Percentiles rank a stretch among this genome's conserved stretches.
Conservation (phyloP, 35 echinoderm and acorn worm genomes). For the Apostichopus japonicus region DNA sequence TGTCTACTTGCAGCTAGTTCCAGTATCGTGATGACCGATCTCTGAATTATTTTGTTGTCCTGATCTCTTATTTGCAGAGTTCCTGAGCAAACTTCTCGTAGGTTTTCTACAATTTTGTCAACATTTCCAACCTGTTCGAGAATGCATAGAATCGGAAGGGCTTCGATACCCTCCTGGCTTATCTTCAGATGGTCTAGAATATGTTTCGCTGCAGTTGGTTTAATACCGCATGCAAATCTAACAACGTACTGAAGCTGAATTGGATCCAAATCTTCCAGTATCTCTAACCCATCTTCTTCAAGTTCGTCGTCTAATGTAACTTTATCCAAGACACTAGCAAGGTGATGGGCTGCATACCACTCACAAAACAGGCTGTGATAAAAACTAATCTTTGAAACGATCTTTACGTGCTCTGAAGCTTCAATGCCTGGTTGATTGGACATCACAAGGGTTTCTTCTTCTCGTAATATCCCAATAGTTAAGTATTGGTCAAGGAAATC, state of each 20-base stretch:
- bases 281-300: not conserved
- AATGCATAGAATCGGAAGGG: not conserved
- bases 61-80: not conserved
- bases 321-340: not conserved
- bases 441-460: not conserved
- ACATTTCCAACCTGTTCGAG: not conserved
- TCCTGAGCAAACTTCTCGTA: not conserved
- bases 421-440: not conserved
- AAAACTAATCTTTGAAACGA: not conserved
- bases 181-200: not conserved
- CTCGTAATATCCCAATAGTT: not conserved
- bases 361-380: constrained; percentile 22
- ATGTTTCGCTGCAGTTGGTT: not conserved
- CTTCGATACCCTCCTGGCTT: not conserved
- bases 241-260: not conserved
- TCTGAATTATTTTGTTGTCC: not conserved
- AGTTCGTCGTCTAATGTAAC: not conserved
- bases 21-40: not conserved
- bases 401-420: not conserved
- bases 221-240: constrained; percentile 16
- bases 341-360: constrained; percentile 22
- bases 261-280: not conserved
- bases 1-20: not conserved
- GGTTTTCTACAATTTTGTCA: not conserved
- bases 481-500: constrained; percentile 4